Evolutionary conservation across 2,888 invertebrate genomes (phyloP).

Genomic region (Bursaphelenchus okinawaensis): DNA sequence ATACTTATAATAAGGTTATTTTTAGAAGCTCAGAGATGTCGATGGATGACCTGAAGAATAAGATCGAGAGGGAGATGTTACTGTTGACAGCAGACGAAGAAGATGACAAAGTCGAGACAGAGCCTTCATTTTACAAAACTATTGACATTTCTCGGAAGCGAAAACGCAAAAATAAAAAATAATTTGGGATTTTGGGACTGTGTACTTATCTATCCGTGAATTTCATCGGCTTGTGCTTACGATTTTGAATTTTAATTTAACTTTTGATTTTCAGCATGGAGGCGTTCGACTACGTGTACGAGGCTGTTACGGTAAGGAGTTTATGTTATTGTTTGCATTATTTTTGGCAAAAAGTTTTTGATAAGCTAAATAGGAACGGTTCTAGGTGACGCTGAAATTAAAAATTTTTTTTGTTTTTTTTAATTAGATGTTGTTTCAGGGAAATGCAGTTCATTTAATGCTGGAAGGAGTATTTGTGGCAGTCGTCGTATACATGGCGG

Average conservation of each 20-base stretch:
- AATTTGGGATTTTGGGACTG: no score
- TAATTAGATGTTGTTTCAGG: no score
- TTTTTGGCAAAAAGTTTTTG: no score
- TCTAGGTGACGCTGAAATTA: not conserved
- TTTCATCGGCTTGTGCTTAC: not conserved
- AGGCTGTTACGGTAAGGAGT: not conserved
- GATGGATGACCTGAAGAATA: not conserved
- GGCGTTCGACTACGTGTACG: not conserved
- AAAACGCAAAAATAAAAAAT: not conserved
- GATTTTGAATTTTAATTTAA: not conserved
- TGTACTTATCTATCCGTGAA: not conserved
- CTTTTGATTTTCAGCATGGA: not conserved
- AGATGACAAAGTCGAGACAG: not conserved
- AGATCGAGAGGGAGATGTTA: not conserved
- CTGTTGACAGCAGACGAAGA: not conserved
- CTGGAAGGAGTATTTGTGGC: constrained; percentile 19
- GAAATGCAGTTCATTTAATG: not conserved
- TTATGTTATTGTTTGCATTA: no score
- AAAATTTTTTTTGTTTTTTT: not conserved
- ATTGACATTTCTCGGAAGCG: not conserved
- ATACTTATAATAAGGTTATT: not conserved
- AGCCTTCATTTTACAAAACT: not conserved
- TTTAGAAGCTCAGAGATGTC: not conserved
- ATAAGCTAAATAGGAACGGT: constrained; percentile 1
- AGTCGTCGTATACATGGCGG: constrained; percentile 19